Percentiles rank a stretch among this genome's conserved stretches.
phyloP scores from a whole-genome alignment of 1,140 invertebrate species.

The Tetragnatha versicolor region DNA sequence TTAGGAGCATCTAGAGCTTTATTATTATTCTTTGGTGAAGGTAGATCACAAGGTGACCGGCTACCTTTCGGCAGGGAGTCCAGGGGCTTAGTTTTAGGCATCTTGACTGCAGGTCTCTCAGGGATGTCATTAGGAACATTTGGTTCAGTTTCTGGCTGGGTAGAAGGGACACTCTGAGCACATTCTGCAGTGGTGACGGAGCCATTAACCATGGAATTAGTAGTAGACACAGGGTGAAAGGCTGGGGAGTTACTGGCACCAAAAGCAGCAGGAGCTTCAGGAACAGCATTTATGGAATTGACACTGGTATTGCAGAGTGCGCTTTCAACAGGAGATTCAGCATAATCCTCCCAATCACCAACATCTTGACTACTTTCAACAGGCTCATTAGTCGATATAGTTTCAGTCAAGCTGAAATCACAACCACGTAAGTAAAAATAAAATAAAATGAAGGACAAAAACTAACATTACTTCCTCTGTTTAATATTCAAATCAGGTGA shows the following conservation, averaged over 20 bases:
- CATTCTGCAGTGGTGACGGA: constrained; percentile 15
- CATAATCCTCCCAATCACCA: constrained; percentile 37
- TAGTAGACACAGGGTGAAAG: constrained; percentile 33
- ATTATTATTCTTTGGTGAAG: constrained; percentile 54
- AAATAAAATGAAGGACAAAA: neutral
- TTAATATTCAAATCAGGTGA: too few species aligned
- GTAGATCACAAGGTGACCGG: constrained; percentile 36
- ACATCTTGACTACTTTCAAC: constrained; percentile 15
- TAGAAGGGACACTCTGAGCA: neutral
- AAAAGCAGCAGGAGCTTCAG: constrained; percentile 21
- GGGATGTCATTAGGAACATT: constrained; percentile 51
- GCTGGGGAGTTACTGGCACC: constrained; percentile 18
- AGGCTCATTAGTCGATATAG: constrained; percentile 3
- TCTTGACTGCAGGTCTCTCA: constrained; percentile 14
- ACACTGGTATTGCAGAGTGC: constrained; percentile 40
- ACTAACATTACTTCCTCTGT: too few species aligned
- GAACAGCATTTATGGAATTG: constrained; percentile 34
- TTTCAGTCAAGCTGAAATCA: constrained; percentile 30
- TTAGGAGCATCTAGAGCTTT: constrained; percentile 19
- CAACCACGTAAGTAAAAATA: neutral
- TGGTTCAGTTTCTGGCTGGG: constrained; percentile 21
- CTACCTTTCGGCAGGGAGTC: constrained; percentile 46
- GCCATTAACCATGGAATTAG: constrained; percentile 33
- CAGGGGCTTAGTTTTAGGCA: constrained; percentile 37
- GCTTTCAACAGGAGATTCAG: constrained; percentile 17